phyloP scores from a whole-genome alignment of 2,113 vertebrate genomes.

The Carollia perspicillata region DNA sequence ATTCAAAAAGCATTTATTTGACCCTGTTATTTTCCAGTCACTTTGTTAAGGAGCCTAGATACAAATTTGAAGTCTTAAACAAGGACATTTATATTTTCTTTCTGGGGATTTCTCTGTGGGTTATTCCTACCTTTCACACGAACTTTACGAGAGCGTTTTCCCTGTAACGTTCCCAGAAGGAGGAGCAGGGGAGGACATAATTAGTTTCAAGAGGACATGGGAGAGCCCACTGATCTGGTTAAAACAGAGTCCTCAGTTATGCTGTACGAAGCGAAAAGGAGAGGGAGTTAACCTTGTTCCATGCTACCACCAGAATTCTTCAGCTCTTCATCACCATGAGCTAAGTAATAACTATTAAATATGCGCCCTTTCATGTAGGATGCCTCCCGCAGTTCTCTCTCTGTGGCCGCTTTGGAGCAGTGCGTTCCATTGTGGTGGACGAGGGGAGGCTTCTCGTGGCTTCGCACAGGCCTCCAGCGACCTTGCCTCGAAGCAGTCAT shows the following conservation, averaged over 20 bases:
- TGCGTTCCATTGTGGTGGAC: not conserved
- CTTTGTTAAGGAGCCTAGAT: not conserved
- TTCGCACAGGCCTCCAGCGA: not conserved
- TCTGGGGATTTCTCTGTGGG: not conserved
- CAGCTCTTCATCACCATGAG: not conserved
- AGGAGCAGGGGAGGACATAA: not conserved
- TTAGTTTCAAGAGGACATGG: not conserved
- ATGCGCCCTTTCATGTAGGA: not conserved
- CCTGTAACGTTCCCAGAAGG: not conserved
- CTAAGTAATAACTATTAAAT: not conserved
- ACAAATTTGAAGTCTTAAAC: constrained; percentile 17
- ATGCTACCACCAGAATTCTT: not conserved
- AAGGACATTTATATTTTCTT: not conserved
- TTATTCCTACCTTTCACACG: not conserved
- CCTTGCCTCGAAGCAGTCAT: not conserved
- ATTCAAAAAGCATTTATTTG: not conserved
- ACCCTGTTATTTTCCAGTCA: not conserved
- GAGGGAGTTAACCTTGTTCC: constrained; percentile 6
- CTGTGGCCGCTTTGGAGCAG: not conserved
- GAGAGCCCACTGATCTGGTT: constrained; percentile 21
- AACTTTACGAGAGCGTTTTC: not conserved
- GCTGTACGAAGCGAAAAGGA: constrained; percentile 34
- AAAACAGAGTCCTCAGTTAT: constrained; percentile 50
- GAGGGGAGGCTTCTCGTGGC: not conserved
- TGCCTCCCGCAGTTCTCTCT: not conserved